These are phyloP conservation scores for Myxocyprinus asiaticus DNA, from an alignment of 2,113 vertebrate genomes.

Conservation along the genomic window DNA sequence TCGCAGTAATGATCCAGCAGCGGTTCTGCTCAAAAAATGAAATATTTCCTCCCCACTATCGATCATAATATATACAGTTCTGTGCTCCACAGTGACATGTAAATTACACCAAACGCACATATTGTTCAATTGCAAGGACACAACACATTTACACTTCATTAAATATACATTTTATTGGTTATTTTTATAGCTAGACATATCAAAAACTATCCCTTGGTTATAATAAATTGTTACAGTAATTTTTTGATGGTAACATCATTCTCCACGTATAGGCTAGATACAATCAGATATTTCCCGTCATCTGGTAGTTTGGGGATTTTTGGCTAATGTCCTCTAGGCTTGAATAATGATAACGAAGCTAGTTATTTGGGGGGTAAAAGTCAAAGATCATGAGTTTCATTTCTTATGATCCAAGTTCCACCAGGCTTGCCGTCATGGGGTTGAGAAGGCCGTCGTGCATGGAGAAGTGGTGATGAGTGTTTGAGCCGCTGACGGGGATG, in stretches of 20 bases:
- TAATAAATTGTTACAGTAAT: slow-evolving; percentile 27
- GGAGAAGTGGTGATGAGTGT: slow-evolving; percentile 84
- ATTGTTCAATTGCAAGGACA: slow-evolving; percentile 2
- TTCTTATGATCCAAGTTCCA: slow-evolving; percentile 94
- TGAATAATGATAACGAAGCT: slow-evolving; percentile 20
- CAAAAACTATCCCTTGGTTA: slow-evolving; percentile 51
- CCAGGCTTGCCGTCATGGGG: slow-evolving; percentile 95
- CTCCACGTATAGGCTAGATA: slow-evolving; percentile 4
- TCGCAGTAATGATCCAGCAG: too few relatives aligned
- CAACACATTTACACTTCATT: slow-evolving; percentile 32
- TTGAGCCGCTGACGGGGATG: slow-evolving; percentile 42
- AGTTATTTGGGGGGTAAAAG: background rate
- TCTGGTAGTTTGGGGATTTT: slow-evolving; percentile 37
- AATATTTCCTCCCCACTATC: background rate
- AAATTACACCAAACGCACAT: background rate
- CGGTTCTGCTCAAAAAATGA: too few relatives aligned
- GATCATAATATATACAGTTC: background rate
- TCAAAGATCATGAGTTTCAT: background rate
- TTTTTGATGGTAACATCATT: slow-evolving; percentile 30
- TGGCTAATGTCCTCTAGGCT: slow-evolving; percentile 33
- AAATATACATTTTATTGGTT: slow-evolving; percentile 52
- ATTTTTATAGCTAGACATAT: slow-evolving; percentile 49
- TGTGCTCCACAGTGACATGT: too few relatives aligned
- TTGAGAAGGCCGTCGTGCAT: slow-evolving; percentile 98
- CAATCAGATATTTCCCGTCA: background rate